Base-by-base conservation (phyloP, 2,797 vertebrate species). In the Lophius americanus region DNA sequence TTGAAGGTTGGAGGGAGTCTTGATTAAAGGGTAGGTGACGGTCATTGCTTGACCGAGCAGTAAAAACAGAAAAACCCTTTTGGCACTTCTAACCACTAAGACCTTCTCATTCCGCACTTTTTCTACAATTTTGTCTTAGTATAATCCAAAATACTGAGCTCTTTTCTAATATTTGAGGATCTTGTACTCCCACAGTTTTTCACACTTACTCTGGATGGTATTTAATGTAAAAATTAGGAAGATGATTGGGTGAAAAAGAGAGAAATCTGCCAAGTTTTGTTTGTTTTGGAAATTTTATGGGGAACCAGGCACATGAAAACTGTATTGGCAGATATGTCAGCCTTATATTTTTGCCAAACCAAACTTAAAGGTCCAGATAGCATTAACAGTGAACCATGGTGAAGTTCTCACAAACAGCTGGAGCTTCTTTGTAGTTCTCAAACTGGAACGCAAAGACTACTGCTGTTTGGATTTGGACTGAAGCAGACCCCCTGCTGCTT, bases 21-120 rank as follows among this genome's bases (percentile, higher is more conserved):
- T 84, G 76, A 92, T 93, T 89, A 91, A 64, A 91, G 90, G 85
- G 82, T 48, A 60, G 68, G 8, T 33, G 56, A 41, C 9, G 51
- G 55, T 61, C 39, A 71, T 73, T 72, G 32, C 51, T 57, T 60
- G 33, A 32, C 50, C 44, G 48, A 49, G 41, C 50, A 81, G 71
- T 64, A 66, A 79, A 78, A 85, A 82, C 53, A 67, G 39, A 56
- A 56, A 37, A 7, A 42, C 23, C 42, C n/a, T 58, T 63, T 37
- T 3, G 47, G 1, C 41, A 64, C 4, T 7, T n/a, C 43, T 7
- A 53, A 36, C 36, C 5, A 43, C 6, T 23, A 7, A 12, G 47
- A 55, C 33, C 6, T 14, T 7, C 23, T 23, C 23, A 23, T 23
- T 23, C 23, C 23, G 23, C 23, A 23, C 23, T 23, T 23, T 23